Percentiles rank a stretch among this genome's conserved stretches.
These are phyloP conservation scores for Capitulum mitella DNA, from an alignment of 2,888 invertebrate species.

Conservation along the genomic window DNA sequence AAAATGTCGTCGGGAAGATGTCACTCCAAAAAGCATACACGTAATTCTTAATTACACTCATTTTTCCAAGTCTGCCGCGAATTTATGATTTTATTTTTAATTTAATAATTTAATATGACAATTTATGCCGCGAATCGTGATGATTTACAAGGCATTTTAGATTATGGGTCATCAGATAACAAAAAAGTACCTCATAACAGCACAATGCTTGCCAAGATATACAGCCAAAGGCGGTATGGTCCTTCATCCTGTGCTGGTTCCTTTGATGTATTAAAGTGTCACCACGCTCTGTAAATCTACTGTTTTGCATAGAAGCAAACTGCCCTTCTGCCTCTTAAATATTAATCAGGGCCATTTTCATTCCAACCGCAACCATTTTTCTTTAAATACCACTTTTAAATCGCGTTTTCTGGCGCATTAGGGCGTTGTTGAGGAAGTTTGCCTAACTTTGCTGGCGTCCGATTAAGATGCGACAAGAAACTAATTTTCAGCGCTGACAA, in stretches of 20 bases:
- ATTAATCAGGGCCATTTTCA: neutral
- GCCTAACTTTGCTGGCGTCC: neutral
- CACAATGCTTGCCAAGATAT: neutral
- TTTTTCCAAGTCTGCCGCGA: too few relatives aligned
- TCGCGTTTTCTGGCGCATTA: neutral
- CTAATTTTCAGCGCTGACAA: too few relatives aligned
- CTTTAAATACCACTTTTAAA: neutral
- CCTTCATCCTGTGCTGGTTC: neutral
- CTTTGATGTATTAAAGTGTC: neutral
- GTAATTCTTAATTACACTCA: too few relatives aligned
- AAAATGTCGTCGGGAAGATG: too few relatives aligned
- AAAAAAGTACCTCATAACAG: neutral
- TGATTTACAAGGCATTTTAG: too few relatives aligned
- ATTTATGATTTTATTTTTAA: too few relatives aligned
- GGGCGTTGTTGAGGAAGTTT: neutral
- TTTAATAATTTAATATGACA: too few relatives aligned
- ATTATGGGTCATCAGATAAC: too few relatives aligned
- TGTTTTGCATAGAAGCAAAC: slow-evolving; percentile 1
- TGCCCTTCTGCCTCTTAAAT: neutral
- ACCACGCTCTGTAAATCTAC: neutral
- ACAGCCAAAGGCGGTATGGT: neutral
- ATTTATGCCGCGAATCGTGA: too few relatives aligned
- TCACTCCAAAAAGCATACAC: too few relatives aligned
- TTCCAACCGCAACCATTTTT: neutral
- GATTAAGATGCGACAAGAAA: neutral